Evolutionary conservation across 2,797 vertebrate species (phyloP).

Genomic region (Lepilemur septentrionalis): DNA sequence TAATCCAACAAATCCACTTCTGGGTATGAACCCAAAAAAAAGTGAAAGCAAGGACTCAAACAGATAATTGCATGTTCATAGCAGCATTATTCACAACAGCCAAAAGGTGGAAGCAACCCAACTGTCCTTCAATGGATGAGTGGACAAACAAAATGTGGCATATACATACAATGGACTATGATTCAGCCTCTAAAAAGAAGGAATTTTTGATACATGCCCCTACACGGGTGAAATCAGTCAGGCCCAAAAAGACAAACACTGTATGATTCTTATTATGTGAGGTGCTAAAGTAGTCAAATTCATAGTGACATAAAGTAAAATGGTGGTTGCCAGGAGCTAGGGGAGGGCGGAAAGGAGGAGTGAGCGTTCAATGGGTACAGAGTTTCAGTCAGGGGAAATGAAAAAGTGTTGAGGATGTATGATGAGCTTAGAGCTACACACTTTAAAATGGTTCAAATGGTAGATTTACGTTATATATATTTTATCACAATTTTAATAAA

Average conservation of each 20-base stretch:
- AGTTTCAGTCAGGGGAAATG: not conserved
- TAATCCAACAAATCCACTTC: not conserved
- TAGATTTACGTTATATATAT: not conserved
- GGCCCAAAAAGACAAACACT: not conserved
- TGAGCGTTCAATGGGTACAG: not conserved
- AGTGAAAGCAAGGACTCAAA: not conserved
- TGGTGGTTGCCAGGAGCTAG: not conserved
- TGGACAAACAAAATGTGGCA: not conserved
- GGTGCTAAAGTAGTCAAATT: not conserved
- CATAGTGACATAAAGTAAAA: not conserved
- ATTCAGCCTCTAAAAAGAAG: not conserved
- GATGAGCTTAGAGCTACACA: not conserved
- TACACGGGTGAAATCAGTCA: not conserved
- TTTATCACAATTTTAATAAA: not conserved
- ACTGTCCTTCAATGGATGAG: not conserved
- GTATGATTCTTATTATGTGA: not conserved
- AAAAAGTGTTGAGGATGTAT: not conserved
- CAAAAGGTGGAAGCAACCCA: not conserved
- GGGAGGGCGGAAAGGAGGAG: accelerated
- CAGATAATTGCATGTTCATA: not conserved
- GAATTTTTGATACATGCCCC: not conserved
- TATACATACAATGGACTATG: not conserved
- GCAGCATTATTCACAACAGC: not conserved
- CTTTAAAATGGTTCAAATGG: not conserved
- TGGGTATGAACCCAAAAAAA: not conserved